Conservation (phyloP, 2,888 invertebrate species). For the Agriopis marginaria region DNA sequence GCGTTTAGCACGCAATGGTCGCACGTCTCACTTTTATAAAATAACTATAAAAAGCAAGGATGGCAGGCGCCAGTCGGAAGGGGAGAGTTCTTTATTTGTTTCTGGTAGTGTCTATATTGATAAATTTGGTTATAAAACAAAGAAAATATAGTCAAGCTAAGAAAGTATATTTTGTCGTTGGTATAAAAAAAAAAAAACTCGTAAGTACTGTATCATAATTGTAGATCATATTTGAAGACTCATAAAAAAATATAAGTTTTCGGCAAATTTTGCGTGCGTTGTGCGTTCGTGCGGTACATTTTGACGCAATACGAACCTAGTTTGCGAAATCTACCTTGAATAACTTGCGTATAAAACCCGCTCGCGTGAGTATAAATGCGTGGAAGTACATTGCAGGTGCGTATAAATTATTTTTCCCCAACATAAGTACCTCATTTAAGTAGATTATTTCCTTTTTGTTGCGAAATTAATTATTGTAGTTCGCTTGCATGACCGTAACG, state of each 20-base stretch:
- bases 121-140: background rate
- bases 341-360: constrained; percentile 24
- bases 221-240: no score
- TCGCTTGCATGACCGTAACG: constrained; percentile 48
- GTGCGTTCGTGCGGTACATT: constrained; percentile 6
- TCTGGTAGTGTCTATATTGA: no score
- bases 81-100: constrained; percentile 11
- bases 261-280: background rate
- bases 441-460: constrained; percentile 62
- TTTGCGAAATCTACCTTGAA: constrained; percentile 28
- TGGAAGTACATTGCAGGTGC: constrained; percentile 56
- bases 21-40: constrained; percentile 54
- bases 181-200: no score
- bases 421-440: constrained; percentile 50
- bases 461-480: constrained; percentile 55
- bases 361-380: constrained; percentile 58
- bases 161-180: no score
- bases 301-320: constrained; percentile 6
- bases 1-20: constrained; percentile 60
- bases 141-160: background rate
- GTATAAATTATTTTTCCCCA: constrained; percentile 57
- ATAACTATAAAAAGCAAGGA: constrained; percentile 17
- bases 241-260: no score
- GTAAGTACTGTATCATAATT: no score
- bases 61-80: constrained; percentile 18